phyloP scores from a whole-genome alignment of 2,113 vertebrate genomes.

The Lates calcarifer region DNA sequence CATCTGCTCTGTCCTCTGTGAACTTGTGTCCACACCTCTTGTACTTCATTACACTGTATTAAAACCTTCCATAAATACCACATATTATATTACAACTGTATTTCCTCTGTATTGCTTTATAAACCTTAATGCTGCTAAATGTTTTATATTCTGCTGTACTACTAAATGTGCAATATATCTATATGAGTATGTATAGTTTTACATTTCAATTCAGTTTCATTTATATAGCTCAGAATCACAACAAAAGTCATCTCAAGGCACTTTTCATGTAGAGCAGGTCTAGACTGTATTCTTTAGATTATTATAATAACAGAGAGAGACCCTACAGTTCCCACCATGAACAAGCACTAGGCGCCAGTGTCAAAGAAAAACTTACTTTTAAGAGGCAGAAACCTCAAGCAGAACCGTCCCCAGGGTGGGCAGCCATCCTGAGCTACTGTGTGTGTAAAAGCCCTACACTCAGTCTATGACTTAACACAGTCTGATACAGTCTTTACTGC shows the following conservation, averaged over 20 bases:
- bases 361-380: too few relatives aligned
- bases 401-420: too few relatives aligned
- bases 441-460: background rate
- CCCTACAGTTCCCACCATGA: too few relatives aligned
- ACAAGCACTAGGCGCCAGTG: too few relatives aligned
- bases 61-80: conserved; percentile 4
- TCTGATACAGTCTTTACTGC: background rate
- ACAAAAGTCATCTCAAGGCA: too few relatives aligned
- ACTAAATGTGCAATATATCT: background rate
- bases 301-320: too few relatives aligned
- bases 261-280: too few relatives aligned
- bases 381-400: too few relatives aligned
- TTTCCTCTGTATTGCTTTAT: background rate
- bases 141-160: background rate
- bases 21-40: conserved; percentile 74
- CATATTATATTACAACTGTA: background rate
- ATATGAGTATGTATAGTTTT: background rate
- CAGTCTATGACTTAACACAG: background rate
- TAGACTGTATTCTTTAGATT: too few relatives aligned
- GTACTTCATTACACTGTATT: conserved; percentile 40
- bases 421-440: too few relatives aligned
- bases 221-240: too few relatives aligned
- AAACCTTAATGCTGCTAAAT: background rate
- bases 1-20: conserved; percentile 83
- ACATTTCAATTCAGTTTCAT: too few relatives aligned